phyloP scores from a whole-genome alignment of 2,888 invertebrate species.

The Drosophila hamatofila region DNA sequence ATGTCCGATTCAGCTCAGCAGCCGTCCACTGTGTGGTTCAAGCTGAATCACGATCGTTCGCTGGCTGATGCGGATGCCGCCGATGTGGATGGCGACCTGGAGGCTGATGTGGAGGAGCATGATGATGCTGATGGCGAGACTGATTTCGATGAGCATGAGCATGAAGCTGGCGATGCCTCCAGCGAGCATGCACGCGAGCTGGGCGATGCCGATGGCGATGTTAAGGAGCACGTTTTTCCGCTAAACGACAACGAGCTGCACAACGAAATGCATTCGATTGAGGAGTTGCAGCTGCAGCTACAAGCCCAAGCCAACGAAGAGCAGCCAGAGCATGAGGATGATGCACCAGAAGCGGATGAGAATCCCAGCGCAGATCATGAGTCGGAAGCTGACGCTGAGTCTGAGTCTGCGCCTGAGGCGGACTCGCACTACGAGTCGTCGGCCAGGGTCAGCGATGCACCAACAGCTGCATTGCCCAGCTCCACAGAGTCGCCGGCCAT shows the following conservation, averaged over 20 bases:
- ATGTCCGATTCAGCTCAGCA: constrained; percentile 69
- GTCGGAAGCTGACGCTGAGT: constrained; percentile 37
- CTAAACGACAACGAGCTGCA: constrained; percentile 73
- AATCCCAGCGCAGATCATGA: constrained; percentile 52
- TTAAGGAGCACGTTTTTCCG: constrained; percentile 76
- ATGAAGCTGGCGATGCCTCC: constrained; percentile 48
- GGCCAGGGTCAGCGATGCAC: constrained; percentile 33
- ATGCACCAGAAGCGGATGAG: constrained; percentile 47
- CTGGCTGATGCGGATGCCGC: constrained; percentile 56
- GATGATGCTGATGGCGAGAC: constrained; percentile 41
- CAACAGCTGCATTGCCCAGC: constrained; percentile 52
- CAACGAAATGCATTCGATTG: constrained; percentile 72
- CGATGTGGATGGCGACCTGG: constrained; percentile 63
- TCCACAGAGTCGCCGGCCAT: constrained; percentile 82
- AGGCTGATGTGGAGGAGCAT: constrained; percentile 65
- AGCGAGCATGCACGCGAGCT: constrained; percentile 74
- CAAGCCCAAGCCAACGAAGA: constrained; percentile 55
- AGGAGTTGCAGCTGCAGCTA: constrained; percentile 71
- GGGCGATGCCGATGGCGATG: constrained; percentile 65
- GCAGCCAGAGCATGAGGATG: constrained; percentile 50
- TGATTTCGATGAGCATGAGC: constrained; percentile 43
- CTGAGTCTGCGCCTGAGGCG: constrained; percentile 40
- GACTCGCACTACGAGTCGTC: constrained; percentile 47
- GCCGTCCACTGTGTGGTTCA: constrained; percentile 82
- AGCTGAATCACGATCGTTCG: constrained; percentile 80